Percentiles rank a stretch among this genome's conserved stretches.
These are phyloP conservation scores for Anhinga rufa DNA, from an alignment of 2,113 vertebrate species.

Conservation along the genomic window DNA sequence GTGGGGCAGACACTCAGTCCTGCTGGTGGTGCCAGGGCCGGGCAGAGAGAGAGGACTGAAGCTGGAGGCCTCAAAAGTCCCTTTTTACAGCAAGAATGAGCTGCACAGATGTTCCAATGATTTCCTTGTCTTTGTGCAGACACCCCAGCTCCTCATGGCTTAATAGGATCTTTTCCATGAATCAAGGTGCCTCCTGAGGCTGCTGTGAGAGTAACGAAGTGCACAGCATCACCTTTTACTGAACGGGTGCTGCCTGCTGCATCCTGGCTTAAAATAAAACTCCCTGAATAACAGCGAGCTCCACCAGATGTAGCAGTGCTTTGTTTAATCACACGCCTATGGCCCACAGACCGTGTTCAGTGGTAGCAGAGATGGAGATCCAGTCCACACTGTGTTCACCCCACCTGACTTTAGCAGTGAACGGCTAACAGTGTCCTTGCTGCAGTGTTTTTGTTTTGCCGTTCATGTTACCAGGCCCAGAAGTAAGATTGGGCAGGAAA, in stretches of 20 bases:
- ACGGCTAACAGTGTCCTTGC: background rate
- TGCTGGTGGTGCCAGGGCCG: background rate
- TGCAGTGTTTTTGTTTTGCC: background rate
- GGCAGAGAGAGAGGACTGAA: background rate
- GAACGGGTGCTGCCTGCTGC: background rate
- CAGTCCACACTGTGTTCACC: background rate
- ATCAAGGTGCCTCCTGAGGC: background rate
- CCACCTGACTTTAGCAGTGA: background rate
- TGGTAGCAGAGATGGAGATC: background rate
- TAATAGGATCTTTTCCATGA: background rate
- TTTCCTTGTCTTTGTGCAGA: background rate
- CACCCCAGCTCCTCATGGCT: background rate
- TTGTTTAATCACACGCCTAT: background rate
- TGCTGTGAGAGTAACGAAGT: background rate
- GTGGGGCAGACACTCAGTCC: background rate
- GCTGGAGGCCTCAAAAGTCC: background rate
- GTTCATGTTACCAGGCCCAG: background rate
- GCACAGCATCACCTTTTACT: background rate
- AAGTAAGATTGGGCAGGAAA: background rate
- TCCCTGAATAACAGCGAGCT: background rate
- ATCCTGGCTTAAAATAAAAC: background rate
- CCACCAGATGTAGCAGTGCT: background rate
- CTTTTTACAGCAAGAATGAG: background rate
- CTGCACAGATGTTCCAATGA: background rate
- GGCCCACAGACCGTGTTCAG: accelerated